phyloP scores from a whole-genome alignment of 2,888 invertebrate species.

The Subacronicta megacephala region DNA sequence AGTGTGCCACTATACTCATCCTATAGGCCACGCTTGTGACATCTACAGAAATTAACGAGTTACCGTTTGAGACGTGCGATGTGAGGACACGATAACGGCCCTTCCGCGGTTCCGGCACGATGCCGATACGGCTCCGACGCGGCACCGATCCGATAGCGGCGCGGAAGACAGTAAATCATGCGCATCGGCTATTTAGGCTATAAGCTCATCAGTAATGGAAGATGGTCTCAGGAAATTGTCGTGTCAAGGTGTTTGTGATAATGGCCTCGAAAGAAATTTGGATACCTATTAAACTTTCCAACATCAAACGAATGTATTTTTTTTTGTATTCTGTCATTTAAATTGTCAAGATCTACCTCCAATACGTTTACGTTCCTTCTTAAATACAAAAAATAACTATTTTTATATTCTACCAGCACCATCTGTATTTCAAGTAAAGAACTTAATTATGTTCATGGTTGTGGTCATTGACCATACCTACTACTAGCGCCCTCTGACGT shows the following conservation, averaged over 20 bases:
- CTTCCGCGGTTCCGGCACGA: constrained; percentile 70
- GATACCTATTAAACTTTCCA: constrained; percentile 12
- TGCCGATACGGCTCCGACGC: constrained; percentile 58
- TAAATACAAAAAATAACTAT: too few relatives aligned
- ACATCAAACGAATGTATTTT: background rate
- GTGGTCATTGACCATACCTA: constrained; percentile 63
- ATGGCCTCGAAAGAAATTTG: constrained; percentile 14
- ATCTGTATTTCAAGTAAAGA: constrained; percentile 5
- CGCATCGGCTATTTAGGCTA: constrained; percentile 50
- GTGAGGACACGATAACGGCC: constrained; percentile 72
- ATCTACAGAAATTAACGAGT: constrained; percentile 82
- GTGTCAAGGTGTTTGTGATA: constrained; percentile 51
- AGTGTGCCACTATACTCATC: constrained; percentile 49
- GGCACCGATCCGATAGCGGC: constrained; percentile 61
- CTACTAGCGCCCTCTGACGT: constrained; percentile 40
- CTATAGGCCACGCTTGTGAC: constrained; percentile 70
- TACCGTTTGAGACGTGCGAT: constrained; percentile 79
- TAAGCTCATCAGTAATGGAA: constrained; percentile 51
- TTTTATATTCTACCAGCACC: too few relatives aligned
- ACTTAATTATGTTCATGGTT: background rate
- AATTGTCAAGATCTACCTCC: too few relatives aligned
- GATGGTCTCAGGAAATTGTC: constrained; percentile 46
- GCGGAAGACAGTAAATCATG: constrained; percentile 63
- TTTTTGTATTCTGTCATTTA: too few relatives aligned
- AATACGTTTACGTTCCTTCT: too few relatives aligned